These are phyloP conservation scores for human DNA, from an alignment of 2,113 vertebrate genomes.

Conservation along the genomic window DNA sequence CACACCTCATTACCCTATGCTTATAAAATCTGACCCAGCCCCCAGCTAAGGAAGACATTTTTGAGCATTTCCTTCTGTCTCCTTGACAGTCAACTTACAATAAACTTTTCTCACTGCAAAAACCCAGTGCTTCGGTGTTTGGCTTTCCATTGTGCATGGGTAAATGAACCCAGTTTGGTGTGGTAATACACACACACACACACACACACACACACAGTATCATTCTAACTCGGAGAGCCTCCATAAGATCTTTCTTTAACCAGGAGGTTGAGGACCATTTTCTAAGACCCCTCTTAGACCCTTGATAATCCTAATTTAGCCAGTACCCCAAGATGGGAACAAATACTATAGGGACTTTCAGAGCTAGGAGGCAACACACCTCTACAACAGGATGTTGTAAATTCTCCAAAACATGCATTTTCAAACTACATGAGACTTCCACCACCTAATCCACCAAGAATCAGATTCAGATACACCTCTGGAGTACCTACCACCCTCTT, in stretches of 20 bases:
- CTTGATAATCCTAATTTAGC: not conserved
- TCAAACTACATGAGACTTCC: not conserved
- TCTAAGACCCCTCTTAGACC: not conserved
- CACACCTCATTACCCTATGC: no score
- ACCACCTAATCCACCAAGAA: not conserved
- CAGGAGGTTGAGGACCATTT: not conserved
- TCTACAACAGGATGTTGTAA: not conserved
- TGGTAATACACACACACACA: no score
- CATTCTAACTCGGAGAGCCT: not conserved
- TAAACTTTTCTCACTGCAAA: no score
- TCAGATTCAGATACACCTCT: not conserved
- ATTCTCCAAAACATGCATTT: not conserved
- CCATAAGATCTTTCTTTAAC: not conserved
- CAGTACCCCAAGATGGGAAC: not conserved
- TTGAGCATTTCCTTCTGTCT: no score
- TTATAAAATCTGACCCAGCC: no score
- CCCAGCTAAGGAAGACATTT: no score
- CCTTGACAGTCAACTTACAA: no score
- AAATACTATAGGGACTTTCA: not conserved
- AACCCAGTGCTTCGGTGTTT: no score
- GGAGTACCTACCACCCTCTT: not conserved
- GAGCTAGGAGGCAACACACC: not conserved
- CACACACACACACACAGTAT: not conserved
- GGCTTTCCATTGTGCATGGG: no score
- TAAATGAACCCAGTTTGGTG: no score